Evolutionary conservation across 2,113 vertebrate species (phyloP).

Genomic region (Hassar affinis): DNA sequence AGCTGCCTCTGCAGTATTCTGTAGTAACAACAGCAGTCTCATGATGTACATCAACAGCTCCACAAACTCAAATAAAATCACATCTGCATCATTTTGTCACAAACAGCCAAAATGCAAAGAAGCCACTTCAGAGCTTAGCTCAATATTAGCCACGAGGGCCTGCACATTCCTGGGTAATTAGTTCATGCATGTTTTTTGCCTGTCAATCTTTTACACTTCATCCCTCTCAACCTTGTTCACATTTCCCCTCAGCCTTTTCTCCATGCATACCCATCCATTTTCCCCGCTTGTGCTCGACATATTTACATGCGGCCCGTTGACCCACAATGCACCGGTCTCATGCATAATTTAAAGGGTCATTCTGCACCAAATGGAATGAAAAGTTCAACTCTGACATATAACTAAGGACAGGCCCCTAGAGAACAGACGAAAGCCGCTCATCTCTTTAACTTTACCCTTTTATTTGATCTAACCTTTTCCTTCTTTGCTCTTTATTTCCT

Average conservation of each 20-base stretch:
- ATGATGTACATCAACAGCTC: constrained; percentile 8
- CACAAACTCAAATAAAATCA: background rate
- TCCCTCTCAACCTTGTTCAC: background rate
- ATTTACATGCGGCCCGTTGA: constrained; percentile 23
- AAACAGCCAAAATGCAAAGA: background rate
- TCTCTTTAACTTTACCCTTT: constrained; percentile 11
- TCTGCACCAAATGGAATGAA: constrained; percentile 12
- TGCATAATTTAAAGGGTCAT: constrained; percentile 26
- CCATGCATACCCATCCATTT: background rate
- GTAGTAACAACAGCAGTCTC: background rate
- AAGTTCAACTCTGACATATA: constrained; percentile 22
- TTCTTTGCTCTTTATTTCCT: background rate
- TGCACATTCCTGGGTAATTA: background rate
- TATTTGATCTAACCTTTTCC: constrained; percentile 3
- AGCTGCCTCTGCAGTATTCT: background rate
- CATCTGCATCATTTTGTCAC: background rate
- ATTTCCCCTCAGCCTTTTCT: background rate
- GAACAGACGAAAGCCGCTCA: background rate
- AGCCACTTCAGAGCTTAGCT: background rate
- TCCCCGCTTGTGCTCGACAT: background rate
- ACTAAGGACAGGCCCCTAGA: background rate
- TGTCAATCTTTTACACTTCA: background rate
- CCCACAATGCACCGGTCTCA: constrained; percentile 13
- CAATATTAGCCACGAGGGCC: background rate
- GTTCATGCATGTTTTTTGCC: background rate